These are phyloP conservation scores for Melinaea marsaeus DNA, from an alignment of 2,888 invertebrate genomes.

Conservation along the genomic window DNA sequence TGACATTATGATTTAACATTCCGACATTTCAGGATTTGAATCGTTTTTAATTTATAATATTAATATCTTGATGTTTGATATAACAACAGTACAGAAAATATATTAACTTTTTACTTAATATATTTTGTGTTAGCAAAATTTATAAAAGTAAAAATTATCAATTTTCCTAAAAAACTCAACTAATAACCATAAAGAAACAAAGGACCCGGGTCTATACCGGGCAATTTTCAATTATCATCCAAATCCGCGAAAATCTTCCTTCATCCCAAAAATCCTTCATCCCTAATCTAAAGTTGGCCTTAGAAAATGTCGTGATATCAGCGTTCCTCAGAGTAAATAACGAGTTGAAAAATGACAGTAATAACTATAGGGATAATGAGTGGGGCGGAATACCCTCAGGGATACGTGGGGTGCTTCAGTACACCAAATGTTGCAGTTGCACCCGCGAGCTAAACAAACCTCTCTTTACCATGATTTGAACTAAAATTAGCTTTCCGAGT, in stretches of 20 bases:
- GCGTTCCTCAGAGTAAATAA: slow-evolving; percentile 75
- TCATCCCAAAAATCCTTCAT: slow-evolving; percentile 57
- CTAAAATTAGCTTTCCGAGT: slow-evolving; percentile 11
- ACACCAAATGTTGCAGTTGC: slow-evolving; percentile 67
- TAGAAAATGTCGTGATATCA: slow-evolving; percentile 75
- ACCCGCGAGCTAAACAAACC: slow-evolving; percentile 58
- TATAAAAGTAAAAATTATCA: slow-evolving; percentile 3
- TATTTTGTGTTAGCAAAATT: neutral
- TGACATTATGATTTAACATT: slow-evolving; percentile 52
- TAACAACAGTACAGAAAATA: no score
- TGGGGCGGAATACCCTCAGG: slow-evolving; percentile 73
- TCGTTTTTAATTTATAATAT: slow-evolving; percentile 13
- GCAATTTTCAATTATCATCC: slow-evolving; percentile 69
- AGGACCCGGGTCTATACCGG: slow-evolving; percentile 41
- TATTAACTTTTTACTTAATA: neutral
- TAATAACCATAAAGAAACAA: slow-evolving; percentile 17
- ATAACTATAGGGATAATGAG: slow-evolving; percentile 77
- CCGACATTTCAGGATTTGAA: slow-evolving; percentile 20
- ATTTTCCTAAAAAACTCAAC: neutral
- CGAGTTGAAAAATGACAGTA: slow-evolving; percentile 78
- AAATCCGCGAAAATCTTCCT: slow-evolving; percentile 58
- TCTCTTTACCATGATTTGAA: slow-evolving; percentile 24
- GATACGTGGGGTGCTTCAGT: slow-evolving; percentile 64
- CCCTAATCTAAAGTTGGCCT: slow-evolving; percentile 64
- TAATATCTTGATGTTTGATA: no score